Evolutionary conservation across 2,888 invertebrate species (phyloP).

Genomic region (Lasius platythorax): DNA sequence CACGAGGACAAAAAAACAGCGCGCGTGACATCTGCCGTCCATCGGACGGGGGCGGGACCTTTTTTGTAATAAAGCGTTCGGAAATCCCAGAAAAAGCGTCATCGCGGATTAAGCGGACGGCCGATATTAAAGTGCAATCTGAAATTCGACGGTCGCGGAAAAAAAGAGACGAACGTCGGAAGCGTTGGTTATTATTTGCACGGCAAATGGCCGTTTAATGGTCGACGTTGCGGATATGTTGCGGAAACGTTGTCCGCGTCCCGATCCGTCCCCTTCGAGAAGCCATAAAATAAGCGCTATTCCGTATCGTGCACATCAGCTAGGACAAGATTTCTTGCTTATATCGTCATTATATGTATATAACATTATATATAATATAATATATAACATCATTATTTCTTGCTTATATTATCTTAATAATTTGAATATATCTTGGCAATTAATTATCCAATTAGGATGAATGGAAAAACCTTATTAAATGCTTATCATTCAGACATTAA

Average conservation of each 20-base stretch:
- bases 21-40: slow-evolving; percentile 83
- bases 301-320: background rate
- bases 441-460: slow-evolving; percentile 1
- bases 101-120: slow-evolving; percentile 78
- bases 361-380: no score
- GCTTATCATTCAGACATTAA: background rate
- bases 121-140: slow-evolving; percentile 80
- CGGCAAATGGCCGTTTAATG: slow-evolving; percentile 74
- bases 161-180: slow-evolving; percentile 64
- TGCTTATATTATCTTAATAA: no score
- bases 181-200: slow-evolving; percentile 73
- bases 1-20: slow-evolving; percentile 68
- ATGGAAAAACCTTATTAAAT: slow-evolving; percentile 13
- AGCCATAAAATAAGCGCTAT: slow-evolving; percentile 9
- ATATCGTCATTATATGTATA: no score
- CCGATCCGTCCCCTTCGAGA: slow-evolving; percentile 44
- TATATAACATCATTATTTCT: no score
- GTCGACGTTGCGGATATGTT: slow-evolving; percentile 66
- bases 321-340: background rate
- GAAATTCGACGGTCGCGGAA: slow-evolving; percentile 70
- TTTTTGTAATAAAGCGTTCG: slow-evolving; percentile 84
- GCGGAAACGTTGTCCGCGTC: slow-evolving; percentile 56
- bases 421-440: slow-evolving; percentile 18
- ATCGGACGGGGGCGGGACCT: slow-evolving; percentile 68
- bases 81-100: slow-evolving; percentile 78